Conservation (phyloP, 2,113 vertebrate species). For the Clinocottus analis region DNA sequence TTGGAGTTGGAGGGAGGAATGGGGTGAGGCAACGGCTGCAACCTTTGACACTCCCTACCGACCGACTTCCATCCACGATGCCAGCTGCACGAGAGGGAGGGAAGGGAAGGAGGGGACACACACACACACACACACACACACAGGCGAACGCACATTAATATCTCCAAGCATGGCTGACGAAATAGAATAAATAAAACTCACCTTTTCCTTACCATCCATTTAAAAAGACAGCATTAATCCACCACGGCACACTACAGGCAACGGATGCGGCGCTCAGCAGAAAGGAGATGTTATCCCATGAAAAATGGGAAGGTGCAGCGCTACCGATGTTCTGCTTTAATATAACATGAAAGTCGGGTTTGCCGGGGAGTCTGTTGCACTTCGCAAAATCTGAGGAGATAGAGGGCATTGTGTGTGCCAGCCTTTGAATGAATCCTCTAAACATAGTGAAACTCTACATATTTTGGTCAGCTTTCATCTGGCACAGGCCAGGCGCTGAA, state of each 20-base stretch:
- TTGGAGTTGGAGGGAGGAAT: not conserved
- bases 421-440: slow-evolving; percentile 31
- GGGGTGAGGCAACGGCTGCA: not conserved
- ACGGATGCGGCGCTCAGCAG: slow-evolving; percentile 47
- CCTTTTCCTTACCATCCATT: slow-evolving; percentile 42
- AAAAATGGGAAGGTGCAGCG: slow-evolving; percentile 48
- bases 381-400: slow-evolving; percentile 51
- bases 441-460: not conserved
- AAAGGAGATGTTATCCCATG: slow-evolving; percentile 64
- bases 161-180: slow-evolving; percentile 13
- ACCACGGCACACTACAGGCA: slow-evolving; percentile 49
- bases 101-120: too few species aligned
- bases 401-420: slow-evolving; percentile 33
- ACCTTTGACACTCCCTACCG: not conserved
- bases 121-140: too few species aligned
- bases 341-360: slow-evolving; percentile 67
- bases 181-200: slow-evolving; percentile 22
- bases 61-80: too few species aligned
- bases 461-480: not conserved
- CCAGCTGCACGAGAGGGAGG: too few species aligned
- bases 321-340: slow-evolving; percentile 72
- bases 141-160: slow-evolving; percentile 5
- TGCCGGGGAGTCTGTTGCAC: slow-evolving; percentile 57
- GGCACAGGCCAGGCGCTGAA: not conserved
- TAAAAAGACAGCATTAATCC: slow-evolving; percentile 52